These are phyloP conservation scores for Nyctibius bracteatus DNA, from an alignment of 2,113 vertebrate species.

Conservation along the genomic window DNA sequence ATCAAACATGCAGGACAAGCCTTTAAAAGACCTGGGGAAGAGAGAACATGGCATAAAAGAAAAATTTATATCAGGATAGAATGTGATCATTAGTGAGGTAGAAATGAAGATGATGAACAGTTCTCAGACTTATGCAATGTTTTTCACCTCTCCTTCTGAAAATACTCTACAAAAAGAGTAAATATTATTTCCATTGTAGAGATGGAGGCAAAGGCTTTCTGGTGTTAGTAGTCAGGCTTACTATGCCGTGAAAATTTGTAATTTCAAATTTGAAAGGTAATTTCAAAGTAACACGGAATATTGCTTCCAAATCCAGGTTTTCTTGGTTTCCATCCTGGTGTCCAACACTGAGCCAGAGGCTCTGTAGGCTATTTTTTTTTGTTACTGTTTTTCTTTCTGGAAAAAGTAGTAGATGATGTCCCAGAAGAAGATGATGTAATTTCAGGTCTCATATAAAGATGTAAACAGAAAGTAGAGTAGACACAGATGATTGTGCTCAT, in stretches of 20 bases:
- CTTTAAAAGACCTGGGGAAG: neutral
- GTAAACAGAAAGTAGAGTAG: neutral
- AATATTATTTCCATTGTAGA: neutral
- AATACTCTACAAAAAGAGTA: neutral
- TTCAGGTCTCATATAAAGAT: neutral
- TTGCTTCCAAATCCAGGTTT: neutral
- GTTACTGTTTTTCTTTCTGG: neutral
- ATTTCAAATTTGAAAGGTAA: neutral
- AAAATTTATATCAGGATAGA: neutral
- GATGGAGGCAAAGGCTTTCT: neutral
- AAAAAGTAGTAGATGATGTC: neutral
- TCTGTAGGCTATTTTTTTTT: neutral
- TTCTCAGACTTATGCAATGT: neutral
- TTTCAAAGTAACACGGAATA: neutral
- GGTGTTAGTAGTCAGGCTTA: neutral
- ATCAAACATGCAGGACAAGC: neutral
- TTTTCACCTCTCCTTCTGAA: neutral
- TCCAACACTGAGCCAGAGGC: neutral
- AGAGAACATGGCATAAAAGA: neutral
- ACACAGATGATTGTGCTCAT: neutral
- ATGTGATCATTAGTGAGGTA: neutral
- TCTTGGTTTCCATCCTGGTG: neutral
- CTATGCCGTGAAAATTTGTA: neutral
- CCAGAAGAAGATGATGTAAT: neutral
- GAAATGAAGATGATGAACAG: neutral